Conservation (phyloP, 1,140 invertebrate species). For the Hetaerina americana region DNA sequence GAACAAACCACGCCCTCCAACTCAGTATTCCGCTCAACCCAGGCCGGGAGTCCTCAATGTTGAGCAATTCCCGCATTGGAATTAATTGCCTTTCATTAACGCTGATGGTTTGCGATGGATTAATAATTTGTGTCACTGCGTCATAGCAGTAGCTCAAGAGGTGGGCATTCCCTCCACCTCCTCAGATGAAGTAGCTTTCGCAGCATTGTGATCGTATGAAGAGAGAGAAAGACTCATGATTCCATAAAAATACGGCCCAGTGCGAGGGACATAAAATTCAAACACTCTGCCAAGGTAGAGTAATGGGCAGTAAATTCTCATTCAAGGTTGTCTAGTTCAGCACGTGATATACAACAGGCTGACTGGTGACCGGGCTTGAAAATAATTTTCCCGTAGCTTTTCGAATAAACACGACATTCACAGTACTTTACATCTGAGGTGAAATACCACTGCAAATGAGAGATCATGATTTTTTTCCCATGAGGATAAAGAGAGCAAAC, state of each 20-base stretch:
- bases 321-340: not conserved
- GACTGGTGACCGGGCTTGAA: not conserved
- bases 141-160: too few relatives aligned
- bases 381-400: not conserved
- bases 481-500: not conserved
- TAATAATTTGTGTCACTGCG: too few relatives aligned
- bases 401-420: not conserved
- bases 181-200: too few relatives aligned
- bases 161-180: too few relatives aligned
- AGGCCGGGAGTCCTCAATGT: too few relatives aligned
- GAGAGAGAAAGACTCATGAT: too few relatives aligned
- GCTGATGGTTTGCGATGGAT: too few relatives aligned
- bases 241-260: not conserved
- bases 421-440: not conserved
- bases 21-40: too few relatives aligned
- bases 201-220: too few relatives aligned
- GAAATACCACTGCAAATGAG: not conserved
- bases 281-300: not conserved
- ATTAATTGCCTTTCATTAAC: too few relatives aligned
- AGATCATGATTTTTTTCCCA: not conserved
- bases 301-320: not conserved
- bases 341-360: not conserved
- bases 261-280: not conserved
- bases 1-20: too few relatives aligned
- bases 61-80: too few relatives aligned